phyloP scores from a whole-genome alignment of 2,113 vertebrate genomes.

The Brienomyrus brachyistius region DNA sequence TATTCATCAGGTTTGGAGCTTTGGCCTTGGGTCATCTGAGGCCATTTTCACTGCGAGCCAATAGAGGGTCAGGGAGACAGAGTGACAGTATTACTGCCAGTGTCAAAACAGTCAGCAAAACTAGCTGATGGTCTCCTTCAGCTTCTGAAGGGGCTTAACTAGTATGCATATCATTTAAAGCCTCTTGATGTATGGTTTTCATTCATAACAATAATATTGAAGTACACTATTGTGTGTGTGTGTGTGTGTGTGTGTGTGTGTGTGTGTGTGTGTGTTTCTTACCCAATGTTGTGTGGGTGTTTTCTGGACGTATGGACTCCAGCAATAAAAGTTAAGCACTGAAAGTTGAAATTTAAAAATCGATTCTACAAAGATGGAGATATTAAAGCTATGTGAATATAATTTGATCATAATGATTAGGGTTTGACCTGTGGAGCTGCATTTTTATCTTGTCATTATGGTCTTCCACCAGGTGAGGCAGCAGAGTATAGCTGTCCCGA shows the following conservation, averaged over 20 bases:
- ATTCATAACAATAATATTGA: background rate
- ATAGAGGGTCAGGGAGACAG: background rate
- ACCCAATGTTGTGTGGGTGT: background rate
- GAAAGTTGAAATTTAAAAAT: background rate
- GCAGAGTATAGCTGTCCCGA: background rate
- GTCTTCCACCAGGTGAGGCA: background rate
- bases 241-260: background rate
- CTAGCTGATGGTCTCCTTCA: background rate
- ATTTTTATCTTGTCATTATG: background rate
- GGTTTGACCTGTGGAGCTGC: background rate
- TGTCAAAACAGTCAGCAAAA: background rate
- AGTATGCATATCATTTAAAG: background rate
- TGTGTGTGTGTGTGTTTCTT: background rate
- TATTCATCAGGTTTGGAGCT: conserved; percentile 35
- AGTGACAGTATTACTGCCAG: background rate
- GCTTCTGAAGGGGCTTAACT: background rate
- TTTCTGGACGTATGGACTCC: background rate
- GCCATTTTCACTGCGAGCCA: conserved; percentile 23
- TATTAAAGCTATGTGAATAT: background rate
- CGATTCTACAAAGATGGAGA: background rate
- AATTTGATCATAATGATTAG: background rate
- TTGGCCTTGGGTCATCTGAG: conserved; percentile 1
- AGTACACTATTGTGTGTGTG: background rate
- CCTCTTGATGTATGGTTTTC: background rate
- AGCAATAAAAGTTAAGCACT: background rate